phyloP scores from a whole-genome alignment of 2,888 invertebrate species.

The Chrysopilus asiliformis region DNA sequence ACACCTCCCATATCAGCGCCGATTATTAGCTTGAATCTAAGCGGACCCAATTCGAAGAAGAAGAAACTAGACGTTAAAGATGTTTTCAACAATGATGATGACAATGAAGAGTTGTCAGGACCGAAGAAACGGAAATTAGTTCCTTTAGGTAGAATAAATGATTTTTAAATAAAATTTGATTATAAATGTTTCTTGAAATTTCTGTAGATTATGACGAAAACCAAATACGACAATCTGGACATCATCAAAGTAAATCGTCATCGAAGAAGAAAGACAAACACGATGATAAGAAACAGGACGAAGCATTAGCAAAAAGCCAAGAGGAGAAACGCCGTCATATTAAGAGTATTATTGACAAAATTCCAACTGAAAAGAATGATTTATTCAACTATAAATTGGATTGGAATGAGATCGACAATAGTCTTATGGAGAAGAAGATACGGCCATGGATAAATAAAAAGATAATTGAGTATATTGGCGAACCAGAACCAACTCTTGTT shows the following conservation, averaged over 20 bases:
- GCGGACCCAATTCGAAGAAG: conserved; percentile 39
- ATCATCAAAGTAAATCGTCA: conserved; percentile 23
- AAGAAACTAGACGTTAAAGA: conserved; percentile 71
- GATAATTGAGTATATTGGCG: conserved; percentile 98
- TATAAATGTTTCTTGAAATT: neutral
- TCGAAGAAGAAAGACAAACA: conserved; percentile 33
- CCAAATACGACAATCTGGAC: conserved; percentile 14
- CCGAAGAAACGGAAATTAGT: conserved; percentile 65
- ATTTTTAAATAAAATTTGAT: neutral
- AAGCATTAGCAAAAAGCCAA: conserved; percentile 54
- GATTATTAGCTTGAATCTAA: conserved; percentile 36
- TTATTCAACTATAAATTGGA: conserved; percentile 91
- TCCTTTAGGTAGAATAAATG: conserved; percentile 45
- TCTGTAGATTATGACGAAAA: conserved; percentile 30
- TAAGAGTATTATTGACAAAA: conserved; percentile 94
- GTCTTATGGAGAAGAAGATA: conserved; percentile 88
- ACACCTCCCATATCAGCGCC: conserved; percentile 31
- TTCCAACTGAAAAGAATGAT: conserved; percentile 94
- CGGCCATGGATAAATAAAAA: conserved; percentile 99
- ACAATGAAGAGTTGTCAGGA: conserved; percentile 42
- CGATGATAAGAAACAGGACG: conserved; percentile 28
- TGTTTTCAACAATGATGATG: conserved; percentile 77
- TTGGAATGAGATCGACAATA: conserved; percentile 67
- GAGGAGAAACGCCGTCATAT: conserved; percentile 96
- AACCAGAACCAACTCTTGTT: conserved; percentile 95